Evolutionary conservation across 2,888 invertebrate species (phyloP).

Genomic region (Patella pellucida): DNA sequence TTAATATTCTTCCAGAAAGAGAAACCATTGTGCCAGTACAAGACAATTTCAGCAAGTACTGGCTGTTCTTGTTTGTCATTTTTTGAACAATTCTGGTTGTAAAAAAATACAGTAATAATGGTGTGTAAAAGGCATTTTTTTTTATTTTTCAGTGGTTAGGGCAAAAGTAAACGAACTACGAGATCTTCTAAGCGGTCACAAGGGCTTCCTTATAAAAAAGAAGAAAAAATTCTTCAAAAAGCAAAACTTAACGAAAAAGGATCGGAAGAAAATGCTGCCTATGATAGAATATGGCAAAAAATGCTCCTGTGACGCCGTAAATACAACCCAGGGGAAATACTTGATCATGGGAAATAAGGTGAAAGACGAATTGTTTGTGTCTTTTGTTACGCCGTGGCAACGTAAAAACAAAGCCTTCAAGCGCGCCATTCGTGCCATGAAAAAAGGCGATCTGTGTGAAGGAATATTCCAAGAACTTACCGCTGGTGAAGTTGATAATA

Average conservation of each 20-base stretch:
- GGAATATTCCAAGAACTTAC: conserved; percentile 25
- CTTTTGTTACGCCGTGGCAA: conserved; percentile 39
- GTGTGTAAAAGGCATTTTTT: too few relatives aligned
- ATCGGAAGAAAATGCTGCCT: conserved; percentile 31
- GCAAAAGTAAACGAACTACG: conserved; percentile 32
- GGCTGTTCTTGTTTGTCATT: too few relatives aligned
- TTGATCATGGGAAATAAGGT: conserved; percentile 45
- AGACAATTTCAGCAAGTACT: too few relatives aligned
- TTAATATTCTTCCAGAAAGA: too few relatives aligned
- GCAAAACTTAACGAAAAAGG: conserved; percentile 30
- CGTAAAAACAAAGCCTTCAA: conserved; percentile 38
- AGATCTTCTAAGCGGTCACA: conserved; percentile 23
- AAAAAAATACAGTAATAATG: too few relatives aligned
- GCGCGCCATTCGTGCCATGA: conserved; percentile 41
- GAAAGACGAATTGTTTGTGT: conserved; percentile 35
- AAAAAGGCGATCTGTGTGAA: conserved; percentile 44
- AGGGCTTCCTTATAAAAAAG: conserved; percentile 36
- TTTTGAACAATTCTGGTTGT: too few relatives aligned
- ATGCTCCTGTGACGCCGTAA: conserved; percentile 40
- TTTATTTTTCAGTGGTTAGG: conserved; percentile 33
- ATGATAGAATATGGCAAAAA: conserved; percentile 36
- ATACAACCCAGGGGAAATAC: conserved; percentile 32
- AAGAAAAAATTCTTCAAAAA: conserved; percentile 42
- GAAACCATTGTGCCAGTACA: too few relatives aligned
- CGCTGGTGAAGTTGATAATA: not conserved